Evolutionary conservation across 2,888 invertebrate genomes (phyloP).

Genomic region (Oligia strigilis): DNA sequence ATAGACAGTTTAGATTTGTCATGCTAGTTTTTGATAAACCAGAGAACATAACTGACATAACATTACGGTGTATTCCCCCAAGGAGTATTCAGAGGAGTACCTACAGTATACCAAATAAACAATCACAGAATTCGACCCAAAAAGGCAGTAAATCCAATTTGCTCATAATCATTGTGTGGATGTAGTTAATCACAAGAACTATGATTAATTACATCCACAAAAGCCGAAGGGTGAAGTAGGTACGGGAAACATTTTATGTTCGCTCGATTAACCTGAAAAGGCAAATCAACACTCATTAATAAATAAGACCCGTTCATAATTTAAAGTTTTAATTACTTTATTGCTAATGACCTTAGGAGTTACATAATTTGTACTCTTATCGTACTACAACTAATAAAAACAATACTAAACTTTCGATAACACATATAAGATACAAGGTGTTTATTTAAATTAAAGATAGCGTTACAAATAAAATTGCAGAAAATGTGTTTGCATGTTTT

Average conservation of each 20-base stretch:
- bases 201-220: conserved; percentile 8
- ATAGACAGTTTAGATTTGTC: background rate
- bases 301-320: conserved; percentile 37
- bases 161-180: background rate
- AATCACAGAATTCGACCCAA: background rate
- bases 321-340: conserved; percentile 45
- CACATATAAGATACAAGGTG: background rate
- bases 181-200: background rate
- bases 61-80: too few relatives aligned
- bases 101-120: background rate
- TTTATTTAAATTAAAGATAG: background rate
- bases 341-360: conserved; percentile 60
- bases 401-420: conserved; percentile 5
- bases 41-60: background rate
- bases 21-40: background rate
- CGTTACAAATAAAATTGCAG: background rate
- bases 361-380: conserved; percentile 64
- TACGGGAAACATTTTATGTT: background rate
- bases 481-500: background rate
- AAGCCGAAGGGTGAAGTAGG: background rate
- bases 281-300: background rate
- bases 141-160: background rate
- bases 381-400: conserved; percentile 41
- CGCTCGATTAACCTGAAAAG: background rate
- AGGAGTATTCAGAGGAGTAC: too few relatives aligned